Conservation (phyloP, 2,888 invertebrate genomes). For the Ametastegia equiseti region DNA sequence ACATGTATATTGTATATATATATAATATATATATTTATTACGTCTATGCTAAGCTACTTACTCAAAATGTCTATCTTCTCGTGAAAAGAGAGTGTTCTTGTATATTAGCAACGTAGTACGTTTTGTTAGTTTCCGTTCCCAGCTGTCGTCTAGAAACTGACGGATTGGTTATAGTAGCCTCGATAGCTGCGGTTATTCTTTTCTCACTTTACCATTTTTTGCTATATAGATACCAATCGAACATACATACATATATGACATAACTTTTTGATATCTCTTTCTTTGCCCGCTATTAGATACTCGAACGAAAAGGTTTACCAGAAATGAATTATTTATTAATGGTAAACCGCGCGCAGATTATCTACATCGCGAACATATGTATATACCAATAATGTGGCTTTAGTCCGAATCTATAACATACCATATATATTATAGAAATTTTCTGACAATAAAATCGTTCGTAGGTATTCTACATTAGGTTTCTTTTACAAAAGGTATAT, state of each 20-base stretch:
- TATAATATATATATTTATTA: no score
- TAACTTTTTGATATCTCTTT: background rate
- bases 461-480: background rate
- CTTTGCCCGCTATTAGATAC: background rate
- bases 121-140: background rate
- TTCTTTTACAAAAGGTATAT: no score
- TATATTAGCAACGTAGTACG: background rate
- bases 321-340: slow-evolving; percentile 4
- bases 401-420: background rate
- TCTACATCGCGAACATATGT: background rate
- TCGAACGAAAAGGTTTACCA: background rate
- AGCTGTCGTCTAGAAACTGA: background rate
- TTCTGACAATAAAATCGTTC: background rate
- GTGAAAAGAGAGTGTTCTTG: background rate
- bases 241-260: background rate
- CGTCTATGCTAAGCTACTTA: background rate
- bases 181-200: no score
- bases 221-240: background rate
- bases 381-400: background rate
- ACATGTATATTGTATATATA: background rate
- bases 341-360: background rate
- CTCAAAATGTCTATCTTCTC: background rate
- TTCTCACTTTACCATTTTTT: background rate
- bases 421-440: background rate
- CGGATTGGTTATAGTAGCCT: no score